Evolutionary conservation across 2,797 vertebrate genomes (phyloP).

Genomic region (Sebastes cheni): DNA sequence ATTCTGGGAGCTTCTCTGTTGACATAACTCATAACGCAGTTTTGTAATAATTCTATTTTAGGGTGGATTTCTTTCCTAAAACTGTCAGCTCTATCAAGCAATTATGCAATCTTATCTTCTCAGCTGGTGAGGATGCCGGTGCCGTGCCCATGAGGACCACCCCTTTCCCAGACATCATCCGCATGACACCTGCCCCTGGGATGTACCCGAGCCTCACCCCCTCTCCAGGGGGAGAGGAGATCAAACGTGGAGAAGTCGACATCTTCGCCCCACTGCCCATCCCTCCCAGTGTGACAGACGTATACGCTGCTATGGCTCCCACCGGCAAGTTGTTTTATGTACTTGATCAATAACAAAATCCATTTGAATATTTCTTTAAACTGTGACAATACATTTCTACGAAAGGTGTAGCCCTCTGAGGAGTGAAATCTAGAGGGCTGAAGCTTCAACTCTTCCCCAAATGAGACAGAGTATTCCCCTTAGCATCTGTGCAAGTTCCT

Average conservation of each 20-base stretch:
- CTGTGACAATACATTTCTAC: background rate
- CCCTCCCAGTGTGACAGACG: conserved; percentile 54
- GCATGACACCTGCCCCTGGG: conserved; percentile 80
- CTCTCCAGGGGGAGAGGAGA: conserved; percentile 77
- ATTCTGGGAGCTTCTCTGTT: background rate
- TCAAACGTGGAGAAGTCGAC: conserved; percentile 76
- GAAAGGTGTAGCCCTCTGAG: background rate
- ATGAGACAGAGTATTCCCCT: background rate
- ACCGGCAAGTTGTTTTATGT: conserved; percentile 54
- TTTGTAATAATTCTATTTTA: background rate
- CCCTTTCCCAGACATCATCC: conserved; percentile 71
- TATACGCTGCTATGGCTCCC: conserved; percentile 57
- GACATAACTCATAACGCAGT: background rate
- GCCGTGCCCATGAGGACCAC: conserved; percentile 56
- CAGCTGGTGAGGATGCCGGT: conserved; percentile 59
- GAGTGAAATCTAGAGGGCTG: background rate
- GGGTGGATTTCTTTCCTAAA: background rate
- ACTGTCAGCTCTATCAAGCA: background rate
- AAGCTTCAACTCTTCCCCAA: background rate
- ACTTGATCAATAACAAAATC: background rate
- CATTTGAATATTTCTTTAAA: background rate
- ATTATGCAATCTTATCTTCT: background rate
- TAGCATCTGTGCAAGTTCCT: background rate
- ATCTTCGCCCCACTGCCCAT: conserved; percentile 75
- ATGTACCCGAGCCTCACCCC: conserved; percentile 72